A percentile compares a stretch with the other conserved stretches of the same genome.
These are phyloP conservation scores for Herpailurus yagouaroundi DNA, from an alignment of 2,113 vertebrate species.

Conservation along the genomic window DNA sequence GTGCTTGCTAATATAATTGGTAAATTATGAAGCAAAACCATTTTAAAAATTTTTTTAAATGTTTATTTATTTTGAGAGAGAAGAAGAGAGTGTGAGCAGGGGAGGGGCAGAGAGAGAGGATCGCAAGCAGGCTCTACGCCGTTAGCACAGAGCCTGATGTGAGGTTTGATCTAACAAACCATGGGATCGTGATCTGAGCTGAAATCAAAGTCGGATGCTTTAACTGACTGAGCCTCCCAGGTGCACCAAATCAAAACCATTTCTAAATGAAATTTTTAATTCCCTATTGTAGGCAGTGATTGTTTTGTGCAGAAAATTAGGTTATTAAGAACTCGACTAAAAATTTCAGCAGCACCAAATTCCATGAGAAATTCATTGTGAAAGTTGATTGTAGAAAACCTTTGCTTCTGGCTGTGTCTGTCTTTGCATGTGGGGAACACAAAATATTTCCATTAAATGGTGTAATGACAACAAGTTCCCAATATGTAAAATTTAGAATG, in stretches of 20 bases:
- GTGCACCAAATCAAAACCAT: constrained; percentile 24
- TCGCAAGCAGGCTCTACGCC: too few species aligned
- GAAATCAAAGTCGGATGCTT: too few species aligned
- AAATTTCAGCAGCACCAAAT: constrained; percentile 20
- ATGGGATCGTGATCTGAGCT: too few species aligned
- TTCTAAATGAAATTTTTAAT: constrained; percentile 55
- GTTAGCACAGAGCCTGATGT: too few species aligned
- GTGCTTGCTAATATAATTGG: constrained; percentile 55
- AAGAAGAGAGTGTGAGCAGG: too few species aligned
- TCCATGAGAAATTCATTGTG: background rate
- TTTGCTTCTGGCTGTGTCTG: background rate
- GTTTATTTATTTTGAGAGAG: too few species aligned
- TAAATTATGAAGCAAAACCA: constrained; percentile 53
- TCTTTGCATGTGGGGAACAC: background rate
- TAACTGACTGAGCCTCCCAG: too few species aligned
- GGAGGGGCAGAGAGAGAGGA: too few species aligned
- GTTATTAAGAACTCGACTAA: constrained; percentile 21
- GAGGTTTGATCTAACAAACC: too few species aligned
- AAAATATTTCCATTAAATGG: background rate
- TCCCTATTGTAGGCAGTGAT: constrained; percentile 40
- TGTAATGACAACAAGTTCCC: background rate
- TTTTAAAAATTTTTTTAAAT: background rate
- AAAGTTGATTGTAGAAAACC: background rate
- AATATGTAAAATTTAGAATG: background rate
- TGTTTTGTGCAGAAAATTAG: background rate